phyloP scores from a whole-genome alignment of 2,797 vertebrate genomes.

The Anas bernieri region DNA sequence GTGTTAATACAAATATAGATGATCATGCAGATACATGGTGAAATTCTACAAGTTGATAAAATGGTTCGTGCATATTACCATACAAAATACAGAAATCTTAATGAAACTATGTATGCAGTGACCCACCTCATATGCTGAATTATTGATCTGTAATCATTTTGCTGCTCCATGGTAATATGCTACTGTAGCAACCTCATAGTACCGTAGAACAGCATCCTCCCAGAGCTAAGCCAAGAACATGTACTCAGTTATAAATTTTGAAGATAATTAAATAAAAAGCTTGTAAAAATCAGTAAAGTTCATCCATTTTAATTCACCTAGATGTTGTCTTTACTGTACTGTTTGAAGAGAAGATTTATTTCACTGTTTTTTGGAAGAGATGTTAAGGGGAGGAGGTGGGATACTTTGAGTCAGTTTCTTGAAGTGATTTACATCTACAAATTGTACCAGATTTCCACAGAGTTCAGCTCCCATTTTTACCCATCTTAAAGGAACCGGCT shows the following conservation, averaged over 20 bases:
- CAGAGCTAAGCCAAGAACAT: background rate
- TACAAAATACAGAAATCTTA: background rate
- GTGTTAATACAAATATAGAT: background rate
- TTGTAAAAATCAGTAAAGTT: background rate
- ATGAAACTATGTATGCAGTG: background rate
- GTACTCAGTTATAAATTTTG: background rate
- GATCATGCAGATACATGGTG: background rate
- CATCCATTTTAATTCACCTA: background rate
- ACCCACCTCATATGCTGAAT: background rate
- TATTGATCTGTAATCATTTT: constrained; percentile 16
- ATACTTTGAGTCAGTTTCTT: background rate
- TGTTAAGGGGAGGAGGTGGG: background rate
- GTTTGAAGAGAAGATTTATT: background rate
- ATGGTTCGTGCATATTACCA: background rate
- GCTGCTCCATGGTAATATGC: background rate
- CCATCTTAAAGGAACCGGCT: background rate
- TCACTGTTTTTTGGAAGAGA: background rate
- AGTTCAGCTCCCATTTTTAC: background rate
- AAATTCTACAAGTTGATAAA: background rate
- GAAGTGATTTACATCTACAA: background rate
- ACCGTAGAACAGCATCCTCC: background rate
- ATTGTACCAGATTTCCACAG: background rate
- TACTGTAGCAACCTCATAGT: background rate
- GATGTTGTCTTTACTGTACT: background rate
- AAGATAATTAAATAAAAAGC: background rate